Evolutionary conservation across 2,888 invertebrate genomes (phyloP), one percentile per base, ranked within the genome.

Genomic region (Leptopilina drosophilae): DNA sequence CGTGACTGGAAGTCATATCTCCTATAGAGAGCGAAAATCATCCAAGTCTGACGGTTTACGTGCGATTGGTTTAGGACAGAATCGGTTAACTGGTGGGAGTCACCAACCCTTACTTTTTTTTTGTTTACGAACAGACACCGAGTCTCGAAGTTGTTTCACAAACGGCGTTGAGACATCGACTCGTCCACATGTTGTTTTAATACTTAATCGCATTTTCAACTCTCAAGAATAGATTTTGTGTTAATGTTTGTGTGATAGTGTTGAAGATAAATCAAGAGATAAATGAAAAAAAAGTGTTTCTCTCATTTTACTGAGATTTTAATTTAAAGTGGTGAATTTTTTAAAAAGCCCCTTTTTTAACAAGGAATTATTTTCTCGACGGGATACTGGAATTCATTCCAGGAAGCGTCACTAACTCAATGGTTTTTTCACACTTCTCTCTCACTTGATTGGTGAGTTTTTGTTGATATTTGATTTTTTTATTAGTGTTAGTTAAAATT

Each of bases 21-120:
- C 5, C n/a, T 59, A 59, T 59, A 53, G 56, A 56, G 73, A 73
- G 73, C 56, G 56, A 73, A 73, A 73, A 73, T 26, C 73, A 33
- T 56, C 73, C 73, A 56, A 73, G 53, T 69, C 69, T 73, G 73
- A 40, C 73, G 33, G 56, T 73, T 73, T 56, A 56, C 56, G 33
- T 56, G 73, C n/a, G 73, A 73, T 73, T 73, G 73, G 73, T 73
- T 73, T 73, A 73, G 73, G 73, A 56, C 53, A 73, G 53, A 53
- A 73, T 73, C 73, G 73, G 53, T 26, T 26, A 49, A 56, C 53
- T 53, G 53, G 73, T 73, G 73, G 73, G 73, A 53, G 73, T 73
- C 26, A 56, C 33, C 53, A 56, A 69, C 69, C 69, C 69, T 40
- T 42, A 15, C 65, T 42, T 42, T 49, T 49, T 49, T 42, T 15